phyloP scores from a whole-genome alignment of 1,140 invertebrate genomes.

The Apis laboriosa region DNA sequence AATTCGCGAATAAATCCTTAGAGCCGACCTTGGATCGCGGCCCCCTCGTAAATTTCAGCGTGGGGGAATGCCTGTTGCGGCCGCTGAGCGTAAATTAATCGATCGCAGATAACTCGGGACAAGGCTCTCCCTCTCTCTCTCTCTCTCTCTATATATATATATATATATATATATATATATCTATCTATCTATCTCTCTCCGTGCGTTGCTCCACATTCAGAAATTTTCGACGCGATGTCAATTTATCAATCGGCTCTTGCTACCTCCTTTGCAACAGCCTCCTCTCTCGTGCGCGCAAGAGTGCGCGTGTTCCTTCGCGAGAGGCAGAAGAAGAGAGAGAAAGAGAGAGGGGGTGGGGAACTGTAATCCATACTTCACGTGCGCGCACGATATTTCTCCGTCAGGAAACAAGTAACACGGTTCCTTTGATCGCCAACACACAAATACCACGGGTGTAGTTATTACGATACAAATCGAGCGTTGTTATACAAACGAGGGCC shows the following conservation, averaged over 20 bases:
- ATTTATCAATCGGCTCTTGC: slow-evolving; percentile 32
- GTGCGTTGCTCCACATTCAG: slow-evolving; percentile 45
- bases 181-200: too few relatives aligned
- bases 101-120: slow-evolving; percentile 44
- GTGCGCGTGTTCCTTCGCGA: too few relatives aligned
- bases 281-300: neutral
- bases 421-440: slow-evolving; percentile 46
- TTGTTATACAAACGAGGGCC: slow-evolving; percentile 48
- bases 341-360: neutral
- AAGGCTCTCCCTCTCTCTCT: neutral
- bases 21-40: slow-evolving; percentile 33
- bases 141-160: too few relatives aligned
- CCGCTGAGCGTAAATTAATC: slow-evolving; percentile 45
- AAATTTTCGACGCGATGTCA: slow-evolving; percentile 35
- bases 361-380: slow-evolving; percentile 43
- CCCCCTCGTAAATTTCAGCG: slow-evolving; percentile 39
- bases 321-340: neutral
- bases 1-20: slow-evolving; percentile 42
- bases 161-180: too few relatives aligned
- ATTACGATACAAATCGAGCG: slow-evolving; percentile 53
- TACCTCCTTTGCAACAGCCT: neutral
- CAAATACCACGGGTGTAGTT: slow-evolving; percentile 44
- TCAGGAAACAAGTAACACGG: slow-evolving; percentile 51
- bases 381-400: slow-evolving; percentile 48
- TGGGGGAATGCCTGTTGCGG: neutral